Evolutionary conservation across 2,888 invertebrate species (phyloP), one percentile per base, ranked within the genome.

Genomic region (Toxonevra muliebris): DNA sequence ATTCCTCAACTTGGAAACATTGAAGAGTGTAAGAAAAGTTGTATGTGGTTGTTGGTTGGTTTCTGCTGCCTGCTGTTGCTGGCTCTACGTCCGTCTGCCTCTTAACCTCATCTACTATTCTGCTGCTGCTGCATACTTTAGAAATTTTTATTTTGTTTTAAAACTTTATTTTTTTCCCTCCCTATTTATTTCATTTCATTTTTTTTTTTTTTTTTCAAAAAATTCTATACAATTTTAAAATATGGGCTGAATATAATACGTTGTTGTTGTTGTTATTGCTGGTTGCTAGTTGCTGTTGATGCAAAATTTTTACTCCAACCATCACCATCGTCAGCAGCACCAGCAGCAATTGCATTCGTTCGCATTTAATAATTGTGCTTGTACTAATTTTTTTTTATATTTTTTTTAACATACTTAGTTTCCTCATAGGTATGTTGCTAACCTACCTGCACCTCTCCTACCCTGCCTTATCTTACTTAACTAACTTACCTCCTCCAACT

Each of bases 221-320:
- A 66, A 57, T 66, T 66, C 66, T 66, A 66, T 66, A 66, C 55
- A 61, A 61, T 66, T 66, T 61, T 58, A 41, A 48, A 61, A 66
- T 66, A 66, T 48, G 57, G 61, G 61, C 52, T 66, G 66, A 55
- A 61, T 41, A 66, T 17, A 53, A 17, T 17, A 19, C 19, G 3
- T 43, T 43, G 12, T 15, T 43, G 59, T 10, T 11, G 12, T 7
- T 40, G 41, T 13, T 20, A 40, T 7, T 13, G 57, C 13, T 13
- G 12, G 12, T 9, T 20, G 59, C 59, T 43, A 4, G 12, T 13
- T 40, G 41, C 40, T 20, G 57, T 13, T 13, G 57, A 5, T 13
- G 12, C 54, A 15, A 15, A 13, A 9, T 10, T 42, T 30, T 30
- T 8, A 41, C 12, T 12, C 15, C 13, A 12, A 20, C 20, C 45